Evolutionary conservation across 1,140 invertebrate genomes (phyloP).

Genomic region (Ceratina calcarata): DNA sequence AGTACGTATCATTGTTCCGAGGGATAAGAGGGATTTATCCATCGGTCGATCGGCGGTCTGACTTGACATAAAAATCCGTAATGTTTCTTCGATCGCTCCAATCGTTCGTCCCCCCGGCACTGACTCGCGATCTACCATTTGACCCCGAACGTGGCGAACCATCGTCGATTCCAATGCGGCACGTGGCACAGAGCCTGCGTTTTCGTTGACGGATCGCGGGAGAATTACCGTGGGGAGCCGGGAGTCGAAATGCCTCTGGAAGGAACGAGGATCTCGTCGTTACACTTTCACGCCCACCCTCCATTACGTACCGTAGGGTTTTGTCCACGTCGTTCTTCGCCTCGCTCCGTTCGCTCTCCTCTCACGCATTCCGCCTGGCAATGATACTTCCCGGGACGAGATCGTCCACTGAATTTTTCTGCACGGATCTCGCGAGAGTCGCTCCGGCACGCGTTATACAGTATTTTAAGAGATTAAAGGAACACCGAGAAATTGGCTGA

Average conservation of each 20-base stretch:
- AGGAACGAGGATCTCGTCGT: background rate
- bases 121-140: background rate
- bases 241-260: constrained; percentile 24
- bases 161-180: background rate
- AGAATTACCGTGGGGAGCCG: constrained; percentile 27
- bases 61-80: too few species aligned
- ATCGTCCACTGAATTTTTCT: background rate
- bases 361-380: background rate
- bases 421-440: too few species aligned
- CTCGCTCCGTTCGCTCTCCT: constrained; percentile 1
- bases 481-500: too few species aligned
- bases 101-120: background rate
- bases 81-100: background rate
- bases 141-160: background rate
- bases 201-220: constrained; percentile 39
- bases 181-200: constrained; percentile 43
- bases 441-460: too few species aligned
- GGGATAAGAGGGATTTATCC: too few species aligned
- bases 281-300: background rate
- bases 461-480: too few species aligned
- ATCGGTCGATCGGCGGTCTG: too few species aligned
- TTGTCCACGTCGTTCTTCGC: background rate
- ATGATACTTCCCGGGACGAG: background rate
- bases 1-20: too few species aligned
- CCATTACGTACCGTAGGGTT: background rate